Conservation (phyloP, 2,113 vertebrate species). For the Caranx ignobilis region DNA sequence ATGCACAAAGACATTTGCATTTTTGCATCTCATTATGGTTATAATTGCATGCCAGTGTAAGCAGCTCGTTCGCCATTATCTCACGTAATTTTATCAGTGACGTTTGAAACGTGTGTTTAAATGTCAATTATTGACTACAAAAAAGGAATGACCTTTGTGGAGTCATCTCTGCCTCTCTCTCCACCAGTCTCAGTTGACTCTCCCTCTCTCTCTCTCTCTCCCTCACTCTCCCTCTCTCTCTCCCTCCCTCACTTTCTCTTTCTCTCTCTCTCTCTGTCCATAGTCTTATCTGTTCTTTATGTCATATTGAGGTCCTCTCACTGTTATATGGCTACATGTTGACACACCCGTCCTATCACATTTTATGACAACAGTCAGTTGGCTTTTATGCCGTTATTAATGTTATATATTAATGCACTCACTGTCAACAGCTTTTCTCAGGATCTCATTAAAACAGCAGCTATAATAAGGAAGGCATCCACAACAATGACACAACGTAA, state of each 20-base stretch:
- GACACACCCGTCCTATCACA: slow-evolving; percentile 37
- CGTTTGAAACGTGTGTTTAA: slow-evolving; percentile 95
- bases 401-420: slow-evolving; percentile 56
- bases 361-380: slow-evolving; percentile 45
- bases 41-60: slow-evolving; percentile 95
- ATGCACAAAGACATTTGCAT: slow-evolving; percentile 93
- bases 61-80: slow-evolving; percentile 90
- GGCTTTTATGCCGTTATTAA: slow-evolving; percentile 52
- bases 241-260: slow-evolving; percentile 4
- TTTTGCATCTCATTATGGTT: slow-evolving; percentile 97
- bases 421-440: slow-evolving; percentile 55
- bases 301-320: slow-evolving; percentile 26
- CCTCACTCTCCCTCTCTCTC: slow-evolving; percentile 7
- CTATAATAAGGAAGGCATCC: slow-evolving; percentile 28
- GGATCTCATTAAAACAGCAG: slow-evolving; percentile 58
- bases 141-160: slow-evolving; percentile 94
- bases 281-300: slow-evolving; percentile 38
- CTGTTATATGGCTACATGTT: slow-evolving; percentile 34
- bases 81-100: slow-evolving; percentile 92
- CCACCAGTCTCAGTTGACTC: slow-evolving; percentile 44
- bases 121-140: slow-evolving; percentile 96
- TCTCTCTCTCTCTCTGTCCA: slow-evolving; percentile 2
- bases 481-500: slow-evolving; percentile 23
- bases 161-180: slow-evolving; percentile 77
- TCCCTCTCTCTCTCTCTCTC: slow-evolving; percentile 18